phyloP scores from a whole-genome alignment of 2,888 invertebrate genomes.

The Baccha elongata region DNA sequence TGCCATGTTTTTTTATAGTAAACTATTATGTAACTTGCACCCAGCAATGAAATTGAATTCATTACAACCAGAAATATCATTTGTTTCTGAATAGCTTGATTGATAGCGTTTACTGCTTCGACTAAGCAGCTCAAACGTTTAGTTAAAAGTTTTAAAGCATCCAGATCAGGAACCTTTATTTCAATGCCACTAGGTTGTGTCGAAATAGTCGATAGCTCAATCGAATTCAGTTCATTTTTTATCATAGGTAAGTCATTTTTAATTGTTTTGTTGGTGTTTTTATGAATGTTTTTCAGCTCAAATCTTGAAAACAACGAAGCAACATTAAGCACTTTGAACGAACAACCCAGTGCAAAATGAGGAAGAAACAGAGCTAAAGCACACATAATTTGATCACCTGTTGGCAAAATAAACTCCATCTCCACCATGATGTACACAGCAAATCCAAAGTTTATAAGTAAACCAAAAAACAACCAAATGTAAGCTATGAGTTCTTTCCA shows the following conservation, averaged over 20 bases:
- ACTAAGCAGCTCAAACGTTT: constrained; percentile 72
- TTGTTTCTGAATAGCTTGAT: constrained; percentile 75
- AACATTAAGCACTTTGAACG: constrained; percentile 70
- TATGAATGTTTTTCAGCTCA: constrained; percentile 69
- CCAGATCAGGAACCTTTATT: not conserved
- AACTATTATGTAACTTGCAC: constrained; percentile 76
- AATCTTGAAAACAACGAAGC: constrained; percentile 75
- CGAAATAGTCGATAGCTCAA: constrained; percentile 21
- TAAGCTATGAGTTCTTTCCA: constrained; percentile 74
- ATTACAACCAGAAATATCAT: constrained; percentile 75
- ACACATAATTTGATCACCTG: constrained; percentile 77
- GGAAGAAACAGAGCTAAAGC: constrained; percentile 78
- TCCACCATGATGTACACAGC: constrained; percentile 78
- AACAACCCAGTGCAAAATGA: constrained; percentile 77
- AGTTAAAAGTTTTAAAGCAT: constrained; percentile 42
- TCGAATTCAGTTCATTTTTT: not conserved
- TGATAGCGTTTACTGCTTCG: constrained; percentile 58
- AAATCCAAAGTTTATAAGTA: constrained; percentile 74
- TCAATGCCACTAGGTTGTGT: not conserved
- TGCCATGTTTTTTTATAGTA: constrained; percentile 77
- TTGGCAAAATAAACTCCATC: constrained; percentile 78
- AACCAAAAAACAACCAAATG: constrained; percentile 75
- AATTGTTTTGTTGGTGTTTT: constrained; percentile 57
- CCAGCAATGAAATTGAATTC: constrained; percentile 78
- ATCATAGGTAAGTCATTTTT: not conserved